A percentile compares a stretch with the other conserved stretches of the same genome.
Evolutionary conservation across 2,888 invertebrate species (phyloP).

Genomic region (Dusona sp.): DNA sequence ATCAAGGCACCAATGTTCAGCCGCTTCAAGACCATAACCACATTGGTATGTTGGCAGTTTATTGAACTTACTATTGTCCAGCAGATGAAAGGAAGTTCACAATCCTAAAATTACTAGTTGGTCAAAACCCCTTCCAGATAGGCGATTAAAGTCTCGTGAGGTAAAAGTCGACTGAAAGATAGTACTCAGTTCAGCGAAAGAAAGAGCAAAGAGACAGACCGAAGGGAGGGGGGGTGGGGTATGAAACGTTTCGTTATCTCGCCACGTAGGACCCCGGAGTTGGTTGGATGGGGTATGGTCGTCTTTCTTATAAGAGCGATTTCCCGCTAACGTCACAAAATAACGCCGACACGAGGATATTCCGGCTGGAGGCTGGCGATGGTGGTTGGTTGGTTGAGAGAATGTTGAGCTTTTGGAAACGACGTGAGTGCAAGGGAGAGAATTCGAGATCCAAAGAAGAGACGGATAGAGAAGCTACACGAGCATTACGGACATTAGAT

Average conservation of each 20-base stretch:
- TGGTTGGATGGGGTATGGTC: constrained; percentile 51
- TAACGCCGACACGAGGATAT: constrained; percentile 59
- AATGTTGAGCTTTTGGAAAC: constrained; percentile 29
- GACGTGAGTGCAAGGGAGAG: constrained; percentile 29
- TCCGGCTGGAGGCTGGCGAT: constrained; percentile 16
- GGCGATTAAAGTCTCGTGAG: constrained; percentile 47
- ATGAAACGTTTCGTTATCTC: constrained; percentile 43
- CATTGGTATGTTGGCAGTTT: constrained; percentile 2
- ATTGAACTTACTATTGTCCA: constrained; percentile 1
- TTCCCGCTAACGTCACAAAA: constrained; percentile 54
- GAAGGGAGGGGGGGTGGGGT: constrained; percentile 20
- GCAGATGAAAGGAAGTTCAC: constrained; percentile 1
- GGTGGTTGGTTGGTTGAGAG: constrained; percentile 17
- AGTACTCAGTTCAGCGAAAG: constrained; percentile 10
- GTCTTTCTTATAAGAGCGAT: constrained; percentile 62
- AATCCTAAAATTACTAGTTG: constrained; percentile 34
- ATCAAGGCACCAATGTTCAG: background rate
- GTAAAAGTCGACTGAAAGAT: constrained; percentile 42
- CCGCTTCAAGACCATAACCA: background rate
- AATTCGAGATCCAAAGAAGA: constrained; percentile 63
- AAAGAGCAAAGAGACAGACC: constrained; percentile 29
- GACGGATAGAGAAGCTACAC: constrained; percentile 76
- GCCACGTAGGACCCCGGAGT: constrained; percentile 53
- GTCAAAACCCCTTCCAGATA: constrained; percentile 19
- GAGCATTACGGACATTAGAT: constrained; percentile 85